Evolutionary conservation across 1,140 invertebrate genomes (phyloP), one percentile per base, ranked within the genome.

Genomic region (Penaeus chinensis): DNA sequence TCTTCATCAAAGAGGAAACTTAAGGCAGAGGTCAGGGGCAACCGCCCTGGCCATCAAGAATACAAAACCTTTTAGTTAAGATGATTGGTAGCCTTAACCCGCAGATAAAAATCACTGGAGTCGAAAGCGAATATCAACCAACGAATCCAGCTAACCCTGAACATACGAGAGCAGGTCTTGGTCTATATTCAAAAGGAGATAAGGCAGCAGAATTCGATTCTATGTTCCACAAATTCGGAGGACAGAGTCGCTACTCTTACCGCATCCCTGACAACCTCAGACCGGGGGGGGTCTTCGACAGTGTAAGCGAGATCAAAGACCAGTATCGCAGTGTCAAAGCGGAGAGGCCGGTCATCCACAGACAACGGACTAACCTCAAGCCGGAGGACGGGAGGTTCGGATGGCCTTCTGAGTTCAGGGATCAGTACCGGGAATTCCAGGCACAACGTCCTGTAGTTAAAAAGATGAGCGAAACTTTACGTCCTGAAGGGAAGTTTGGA

Each of bases 341-440:
- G 2, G 54, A 77, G 19, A 62, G 86, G 19, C 22, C 42, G 7
- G 76, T 87, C n/a, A 62, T 71, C 11, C 69, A 37, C 27, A 76
- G 63, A 60, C 86, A 87, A 20, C 61, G 69, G 0, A 61, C 79
- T 20, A 87, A 87, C 37, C 60, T 87, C 2, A 82, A 81, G 32
- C 80, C 79, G 63, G 86, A 87, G 62, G 86, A 54, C 54, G 54
- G 86, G 18, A 22, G 78, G 19, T 87, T 87, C 82, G 86, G 86
- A 8, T 69, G 81, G n/a, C 54, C 32, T 1, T 79, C 84, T 19
- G 84, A 85, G 27, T 13, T 79, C 16, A 74, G 79, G 54, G 84
- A 85, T n/a, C 78, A 85, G 61, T 85, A 69, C 42, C 65, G 32
- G 63, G 62, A 74, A 0, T 79, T 85, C 19, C 61, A 85, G 47